Evolutionary conservation across 2,113 vertebrate species (phyloP).

Genomic region (Eupsittula cactorum): DNA sequence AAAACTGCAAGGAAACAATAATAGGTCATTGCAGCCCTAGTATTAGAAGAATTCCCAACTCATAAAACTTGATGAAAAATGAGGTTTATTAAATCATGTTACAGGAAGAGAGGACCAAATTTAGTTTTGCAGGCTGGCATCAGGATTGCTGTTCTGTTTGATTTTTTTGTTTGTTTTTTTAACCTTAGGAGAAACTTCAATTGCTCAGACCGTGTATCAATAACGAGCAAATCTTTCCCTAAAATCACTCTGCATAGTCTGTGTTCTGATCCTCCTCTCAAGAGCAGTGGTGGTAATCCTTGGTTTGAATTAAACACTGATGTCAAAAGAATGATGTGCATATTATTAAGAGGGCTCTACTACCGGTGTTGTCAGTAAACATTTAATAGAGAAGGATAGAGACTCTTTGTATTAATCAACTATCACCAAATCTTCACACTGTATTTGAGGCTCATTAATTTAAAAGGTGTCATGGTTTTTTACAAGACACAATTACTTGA

Average conservation of each 20-base stretch:
- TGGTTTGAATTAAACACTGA: not conserved
- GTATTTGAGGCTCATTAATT: not conserved
- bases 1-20: not conserved
- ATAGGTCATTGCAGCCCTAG: not conserved
- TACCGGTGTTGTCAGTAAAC: not conserved
- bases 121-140: not conserved
- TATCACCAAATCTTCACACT: not conserved
- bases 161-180: too few relatives aligned
- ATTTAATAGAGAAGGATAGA: not conserved
- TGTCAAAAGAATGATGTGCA: not conserved
- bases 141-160: not conserved
- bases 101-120: not conserved
- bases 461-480: not conserved
- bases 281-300: not conserved
- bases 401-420: not conserved
- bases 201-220: not conserved
- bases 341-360: not conserved
- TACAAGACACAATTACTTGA: not conserved
- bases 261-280: not conserved
- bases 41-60: not conserved
- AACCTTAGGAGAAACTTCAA: not conserved
- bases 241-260: not conserved
- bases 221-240: not conserved
- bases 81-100: not conserved
- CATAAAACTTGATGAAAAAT: not conserved